Conservation (phyloP, 2,888 invertebrate genomes). For the Polydrusus tereticollis region DNA sequence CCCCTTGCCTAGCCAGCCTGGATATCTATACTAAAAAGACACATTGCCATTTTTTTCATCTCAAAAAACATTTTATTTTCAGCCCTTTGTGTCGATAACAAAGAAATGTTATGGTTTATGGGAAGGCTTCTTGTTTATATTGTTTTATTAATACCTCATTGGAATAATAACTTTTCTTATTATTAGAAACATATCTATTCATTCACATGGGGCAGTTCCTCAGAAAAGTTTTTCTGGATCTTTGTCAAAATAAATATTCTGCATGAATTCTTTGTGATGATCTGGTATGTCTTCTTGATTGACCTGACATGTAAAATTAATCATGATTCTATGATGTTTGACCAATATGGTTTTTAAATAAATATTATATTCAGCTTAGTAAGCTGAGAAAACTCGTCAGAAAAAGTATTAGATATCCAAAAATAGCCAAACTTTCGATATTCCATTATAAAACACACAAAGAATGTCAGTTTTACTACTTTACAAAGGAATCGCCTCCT, state of each 20-base stretch:
- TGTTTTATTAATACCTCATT: no score
- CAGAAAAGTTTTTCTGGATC: no score
- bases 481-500: background rate
- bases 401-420: slow-evolving; percentile 1
- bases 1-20: slow-evolving; percentile 42
- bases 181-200: no score
- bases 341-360: no score
- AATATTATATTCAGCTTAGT: background rate
- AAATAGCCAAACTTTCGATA: background rate
- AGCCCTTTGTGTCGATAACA: background rate
- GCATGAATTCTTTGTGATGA: no score
- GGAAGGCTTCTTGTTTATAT: no score
- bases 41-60: background rate
- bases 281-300: no score
- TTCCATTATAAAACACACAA: slow-evolving; percentile 1
- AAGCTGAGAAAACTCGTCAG: background rate
- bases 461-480: background rate
- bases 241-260: no score
- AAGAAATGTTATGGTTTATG: background rate
- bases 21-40: slow-evolving; percentile 6
- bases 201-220: no score
- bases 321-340: no score
- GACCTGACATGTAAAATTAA: no score
- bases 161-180: no score
- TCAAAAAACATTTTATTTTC: background rate